Conservation (phyloP, 1,140 invertebrate genomes). For the Zaprionus gabonicus region DNA sequence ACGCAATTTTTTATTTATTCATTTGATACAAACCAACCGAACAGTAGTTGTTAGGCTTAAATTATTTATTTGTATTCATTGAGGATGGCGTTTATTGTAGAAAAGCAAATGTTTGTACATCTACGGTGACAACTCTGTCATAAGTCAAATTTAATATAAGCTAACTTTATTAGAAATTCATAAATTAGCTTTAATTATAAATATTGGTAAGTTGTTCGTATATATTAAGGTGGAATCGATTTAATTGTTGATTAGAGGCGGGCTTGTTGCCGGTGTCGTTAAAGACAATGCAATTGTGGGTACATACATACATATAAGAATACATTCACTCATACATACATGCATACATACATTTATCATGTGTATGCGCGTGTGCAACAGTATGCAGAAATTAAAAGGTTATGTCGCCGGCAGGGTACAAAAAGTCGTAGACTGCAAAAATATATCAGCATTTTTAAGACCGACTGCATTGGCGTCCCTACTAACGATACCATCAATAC, state of each 20-base stretch:
- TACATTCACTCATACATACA: neutral
- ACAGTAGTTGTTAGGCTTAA: neutral
- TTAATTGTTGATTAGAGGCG: neutral
- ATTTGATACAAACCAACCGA: neutral
- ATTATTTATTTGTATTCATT: neutral
- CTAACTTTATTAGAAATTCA: neutral
- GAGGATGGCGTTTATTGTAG: neutral
- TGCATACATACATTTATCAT: neutral
- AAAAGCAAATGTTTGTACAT: neutral
- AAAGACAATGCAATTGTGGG: neutral
- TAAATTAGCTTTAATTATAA: neutral
- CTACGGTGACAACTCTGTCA: neutral
- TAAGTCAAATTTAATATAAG: neutral
- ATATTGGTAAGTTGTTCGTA: neutral
- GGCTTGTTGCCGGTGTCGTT: neutral
- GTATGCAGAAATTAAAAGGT: slow-evolving; percentile 34
- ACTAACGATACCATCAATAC: slow-evolving; percentile 30
- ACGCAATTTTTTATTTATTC: neutral
- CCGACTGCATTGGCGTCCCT: neutral
- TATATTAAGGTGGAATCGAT: neutral
- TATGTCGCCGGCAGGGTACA: slow-evolving; percentile 28
- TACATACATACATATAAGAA: neutral
- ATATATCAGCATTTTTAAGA: slow-evolving; percentile 14
- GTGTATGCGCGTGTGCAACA: slow-evolving; percentile 20
- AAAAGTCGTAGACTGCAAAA: slow-evolving; percentile 11